Conservation (phyloP, 2,113 vertebrate genomes). For the Saguinus imperator region DNA sequence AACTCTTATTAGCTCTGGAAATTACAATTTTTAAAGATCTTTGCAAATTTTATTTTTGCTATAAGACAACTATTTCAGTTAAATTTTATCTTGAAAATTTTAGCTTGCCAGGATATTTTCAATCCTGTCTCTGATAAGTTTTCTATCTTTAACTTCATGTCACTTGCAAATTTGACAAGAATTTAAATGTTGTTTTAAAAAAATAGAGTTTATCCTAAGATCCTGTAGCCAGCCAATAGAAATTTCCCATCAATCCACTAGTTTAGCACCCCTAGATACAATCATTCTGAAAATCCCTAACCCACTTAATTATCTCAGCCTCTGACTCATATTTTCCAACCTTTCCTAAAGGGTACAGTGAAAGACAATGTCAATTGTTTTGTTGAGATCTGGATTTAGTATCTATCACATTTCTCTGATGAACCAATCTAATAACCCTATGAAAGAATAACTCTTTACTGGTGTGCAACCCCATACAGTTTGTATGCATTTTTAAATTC, state of each 20-base stretch:
- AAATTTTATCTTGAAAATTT: slow-evolving; percentile 34
- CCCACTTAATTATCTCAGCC: neutral
- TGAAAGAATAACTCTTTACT: neutral
- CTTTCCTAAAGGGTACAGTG: neutral
- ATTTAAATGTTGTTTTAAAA: neutral
- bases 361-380: neutral
- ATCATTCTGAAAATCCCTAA: neutral
- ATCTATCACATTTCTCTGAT: neutral
- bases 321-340: neutral
- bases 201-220: neutral
- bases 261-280: neutral
- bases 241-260: neutral
- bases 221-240: neutral
- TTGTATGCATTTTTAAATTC: neutral
- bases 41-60: neutral
- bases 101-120: neutral
- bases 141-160: slow-evolving; percentile 34
- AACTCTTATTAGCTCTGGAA: neutral
- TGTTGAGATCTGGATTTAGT: neutral
- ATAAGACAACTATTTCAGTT: neutral
- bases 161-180: slow-evolving; percentile 36
- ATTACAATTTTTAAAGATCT: slow-evolving; percentile 25
- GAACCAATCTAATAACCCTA: neutral
- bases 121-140: neutral
- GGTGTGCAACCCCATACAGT: neutral